Percentiles rank a stretch among this genome's conserved stretches.
phyloP scores from a whole-genome alignment of 2,113 vertebrate species.

The Gadus macrocephalus region DNA sequence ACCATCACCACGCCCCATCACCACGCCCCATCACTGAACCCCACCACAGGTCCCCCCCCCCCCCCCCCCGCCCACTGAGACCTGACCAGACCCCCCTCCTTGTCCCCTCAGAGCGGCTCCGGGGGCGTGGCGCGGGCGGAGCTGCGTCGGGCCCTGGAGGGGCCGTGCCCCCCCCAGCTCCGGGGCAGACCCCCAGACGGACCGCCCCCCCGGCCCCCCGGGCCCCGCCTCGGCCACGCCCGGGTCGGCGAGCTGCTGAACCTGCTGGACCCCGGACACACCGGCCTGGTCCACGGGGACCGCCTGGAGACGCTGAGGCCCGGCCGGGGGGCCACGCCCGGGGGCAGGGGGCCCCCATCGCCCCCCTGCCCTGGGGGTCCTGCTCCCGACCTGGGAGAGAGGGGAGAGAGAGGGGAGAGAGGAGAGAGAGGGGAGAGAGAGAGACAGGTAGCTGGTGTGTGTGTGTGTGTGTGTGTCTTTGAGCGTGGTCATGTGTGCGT shows the following conservation, averaged over 20 bases:
- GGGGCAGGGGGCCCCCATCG: not conserved
- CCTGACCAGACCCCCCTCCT: not conserved
- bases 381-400: not conserved
- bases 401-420: not conserved
- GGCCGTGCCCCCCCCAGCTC: constrained; percentile 35
- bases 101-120: constrained; percentile 33
- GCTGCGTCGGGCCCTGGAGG: constrained; percentile 40
- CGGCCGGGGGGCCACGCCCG: constrained; percentile 10
- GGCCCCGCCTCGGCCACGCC: not conserved
- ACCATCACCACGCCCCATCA: too few relatives aligned
- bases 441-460: constrained; percentile 11
- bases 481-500: not conserved
- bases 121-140: constrained; percentile 48
- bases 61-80: too few relatives aligned
- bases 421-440: constrained; percentile 8
- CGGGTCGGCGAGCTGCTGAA: constrained; percentile 61
- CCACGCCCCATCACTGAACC: too few relatives aligned
- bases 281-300: constrained; percentile 19
- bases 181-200: not conserved
- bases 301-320: constrained; percentile 44
- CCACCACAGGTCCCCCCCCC: too few relatives aligned
- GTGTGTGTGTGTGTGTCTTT: too few relatives aligned
- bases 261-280: constrained; percentile 50
- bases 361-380: not conserved
- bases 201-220: not conserved